A percentile compares a stretch with the other conserved stretches of the same genome.
Evolutionary conservation across 2,888 invertebrate genomes (phyloP).

Genomic region (Liposcelis brunnea): DNA sequence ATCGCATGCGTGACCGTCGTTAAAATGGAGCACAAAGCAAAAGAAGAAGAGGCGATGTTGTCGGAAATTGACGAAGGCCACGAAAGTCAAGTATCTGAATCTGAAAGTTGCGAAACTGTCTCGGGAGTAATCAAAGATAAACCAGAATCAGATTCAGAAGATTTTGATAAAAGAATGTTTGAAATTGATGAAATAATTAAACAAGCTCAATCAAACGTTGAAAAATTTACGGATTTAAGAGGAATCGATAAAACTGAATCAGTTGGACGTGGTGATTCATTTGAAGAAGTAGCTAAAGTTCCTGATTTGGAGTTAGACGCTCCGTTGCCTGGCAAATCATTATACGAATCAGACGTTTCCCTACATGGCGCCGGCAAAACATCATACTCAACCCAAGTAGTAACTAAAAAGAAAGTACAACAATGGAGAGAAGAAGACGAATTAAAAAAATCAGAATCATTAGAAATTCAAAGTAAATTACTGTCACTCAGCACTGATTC

Average conservation of each 20-base stretch:
- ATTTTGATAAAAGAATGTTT: slow-evolving; percentile 46
- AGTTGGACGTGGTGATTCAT: slow-evolving; percentile 32
- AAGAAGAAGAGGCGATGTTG: slow-evolving; percentile 68
- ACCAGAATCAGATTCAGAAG: slow-evolving; percentile 36
- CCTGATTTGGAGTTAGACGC: slow-evolving; percentile 33
- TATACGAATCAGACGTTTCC: slow-evolving; percentile 7
- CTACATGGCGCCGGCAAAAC: slow-evolving; percentile 5
- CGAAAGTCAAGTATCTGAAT: slow-evolving; percentile 37
- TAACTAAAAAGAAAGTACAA: slow-evolving; percentile 10
- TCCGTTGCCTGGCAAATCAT: slow-evolving; percentile 18
- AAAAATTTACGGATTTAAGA: slow-evolving; percentile 38
- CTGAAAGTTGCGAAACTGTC: slow-evolving; percentile 40
- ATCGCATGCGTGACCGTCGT: slow-evolving; percentile 72
- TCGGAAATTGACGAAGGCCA: slow-evolving; percentile 36
- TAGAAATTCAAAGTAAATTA: slow-evolving; percentile 12
- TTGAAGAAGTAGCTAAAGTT: slow-evolving; percentile 34
- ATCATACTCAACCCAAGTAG: slow-evolving; percentile 8
- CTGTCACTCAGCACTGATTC: slow-evolving; percentile 40
- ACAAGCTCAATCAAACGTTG: slow-evolving; percentile 47
- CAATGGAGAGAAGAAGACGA: slow-evolving; percentile 19
- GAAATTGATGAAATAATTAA: slow-evolving; percentile 51
- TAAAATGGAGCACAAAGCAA: slow-evolving; percentile 62
- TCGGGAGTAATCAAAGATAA: slow-evolving; percentile 38
- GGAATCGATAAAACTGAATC: slow-evolving; percentile 37
- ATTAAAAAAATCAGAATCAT: slow-evolving; percentile 14